Percentiles rank a stretch among this genome's conserved stretches.
phyloP scores from a whole-genome alignment of 2,888 invertebrate genomes.

The Mimumesa dahlbomi region DNA sequence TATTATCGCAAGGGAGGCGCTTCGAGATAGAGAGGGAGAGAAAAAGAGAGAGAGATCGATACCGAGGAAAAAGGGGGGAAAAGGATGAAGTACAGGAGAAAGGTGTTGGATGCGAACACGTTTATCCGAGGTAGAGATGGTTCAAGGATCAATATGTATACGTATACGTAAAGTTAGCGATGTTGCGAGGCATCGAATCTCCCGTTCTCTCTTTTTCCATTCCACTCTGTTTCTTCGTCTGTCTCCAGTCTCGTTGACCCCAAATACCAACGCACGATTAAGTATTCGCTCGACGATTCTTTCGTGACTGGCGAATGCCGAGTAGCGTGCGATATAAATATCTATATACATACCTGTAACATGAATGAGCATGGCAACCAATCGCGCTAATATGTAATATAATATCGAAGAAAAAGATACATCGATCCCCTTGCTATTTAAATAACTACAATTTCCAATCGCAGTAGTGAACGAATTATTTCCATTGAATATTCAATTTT shows the following conservation, averaged over 20 bases:
- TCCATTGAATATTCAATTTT: too few relatives aligned
- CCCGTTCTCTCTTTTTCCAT: conserved; percentile 43
- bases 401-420: too few relatives aligned
- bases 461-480: too few relatives aligned
- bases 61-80: conserved; percentile 14
- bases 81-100: conserved; percentile 58
- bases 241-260: conserved; percentile 67
- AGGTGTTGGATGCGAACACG: conserved; percentile 66
- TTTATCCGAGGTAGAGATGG: conserved; percentile 58
- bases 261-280: conserved; percentile 71
- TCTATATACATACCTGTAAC: conserved; percentile 39
- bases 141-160: conserved; percentile 66
- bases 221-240: conserved; percentile 34
- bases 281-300: conserved; percentile 64
- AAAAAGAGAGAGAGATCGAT: conserved; percentile 10
- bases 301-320: conserved; percentile 50
- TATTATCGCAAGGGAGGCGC: conserved; percentile 59
- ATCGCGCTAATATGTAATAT: conserved; percentile 27
- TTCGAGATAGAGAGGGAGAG: conserved; percentile 8
- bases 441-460: too few relatives aligned
- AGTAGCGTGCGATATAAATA: conserved; percentile 50
- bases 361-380: conserved; percentile 47
- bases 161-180: conserved; percentile 19
- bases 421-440: too few relatives aligned
- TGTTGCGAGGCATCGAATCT: conserved; percentile 38